These are phyloP conservation scores for Seira musarum DNA, from an alignment of 2,888 invertebrate species.

Conservation along the genomic window DNA sequence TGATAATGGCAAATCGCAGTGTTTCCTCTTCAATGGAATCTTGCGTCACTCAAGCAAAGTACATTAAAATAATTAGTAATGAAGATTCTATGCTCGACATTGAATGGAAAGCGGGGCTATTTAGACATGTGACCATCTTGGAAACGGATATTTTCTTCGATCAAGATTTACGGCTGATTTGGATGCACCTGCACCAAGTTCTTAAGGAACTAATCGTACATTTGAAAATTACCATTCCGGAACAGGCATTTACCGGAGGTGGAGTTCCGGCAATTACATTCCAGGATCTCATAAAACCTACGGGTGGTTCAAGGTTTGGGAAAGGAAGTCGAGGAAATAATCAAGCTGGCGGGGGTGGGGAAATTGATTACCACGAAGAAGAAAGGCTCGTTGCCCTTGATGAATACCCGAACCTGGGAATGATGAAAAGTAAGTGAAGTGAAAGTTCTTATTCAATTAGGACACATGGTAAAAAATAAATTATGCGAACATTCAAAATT, in stretches of 20 bases:
- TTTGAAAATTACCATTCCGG: slow-evolving; percentile 45
- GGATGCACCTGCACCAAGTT: slow-evolving; percentile 46
- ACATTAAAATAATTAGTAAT: slow-evolving; percentile 50
- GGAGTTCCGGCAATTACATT: slow-evolving; percentile 47
- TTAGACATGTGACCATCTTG: slow-evolving; percentile 39
- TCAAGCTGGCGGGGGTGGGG: not conserved
- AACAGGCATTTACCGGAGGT: slow-evolving; percentile 59
- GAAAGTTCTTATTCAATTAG: not conserved
- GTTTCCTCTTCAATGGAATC: not conserved
- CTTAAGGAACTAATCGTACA: slow-evolving; percentile 46
- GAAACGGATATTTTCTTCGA: slow-evolving; percentile 60
- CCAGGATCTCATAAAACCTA: slow-evolving; percentile 25
- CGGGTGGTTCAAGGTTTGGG: not conserved
- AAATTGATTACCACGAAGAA: slow-evolving; percentile 49
- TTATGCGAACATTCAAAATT: not conserved
- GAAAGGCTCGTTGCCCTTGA: slow-evolving; percentile 39
- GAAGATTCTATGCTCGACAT: slow-evolving; percentile 58
- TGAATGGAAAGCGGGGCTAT: slow-evolving; percentile 59
- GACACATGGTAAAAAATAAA: not conserved
- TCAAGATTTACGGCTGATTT: slow-evolving; percentile 57
- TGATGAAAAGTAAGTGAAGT: slow-evolving; percentile 55
- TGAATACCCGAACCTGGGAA: slow-evolving; percentile 54
- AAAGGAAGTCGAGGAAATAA: slow-evolving; percentile 26
- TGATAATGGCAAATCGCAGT: not conserved
- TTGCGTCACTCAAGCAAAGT: slow-evolving; percentile 30